phyloP scores from a whole-genome alignment of 2,113 vertebrate species.

The Stigmatopora argus region DNA sequence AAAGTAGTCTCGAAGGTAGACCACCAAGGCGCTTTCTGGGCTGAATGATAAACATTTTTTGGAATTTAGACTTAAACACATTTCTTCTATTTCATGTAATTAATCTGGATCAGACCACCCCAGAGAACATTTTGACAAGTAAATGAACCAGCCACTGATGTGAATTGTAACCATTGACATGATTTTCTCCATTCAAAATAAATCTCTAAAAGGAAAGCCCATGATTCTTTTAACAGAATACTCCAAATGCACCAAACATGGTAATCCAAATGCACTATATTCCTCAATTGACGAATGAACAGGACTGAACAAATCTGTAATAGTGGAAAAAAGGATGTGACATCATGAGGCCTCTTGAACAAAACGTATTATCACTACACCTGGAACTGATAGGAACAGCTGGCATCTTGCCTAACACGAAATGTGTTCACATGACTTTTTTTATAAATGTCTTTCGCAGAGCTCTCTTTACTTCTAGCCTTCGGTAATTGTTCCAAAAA shows the following conservation, averaged over 20 bases:
- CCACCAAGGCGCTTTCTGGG: not conserved
- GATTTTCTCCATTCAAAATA: not conserved
- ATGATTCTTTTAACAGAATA: not conserved
- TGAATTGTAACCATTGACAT: constrained; percentile 10
- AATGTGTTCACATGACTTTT: not conserved
- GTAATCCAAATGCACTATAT: constrained; percentile 3
- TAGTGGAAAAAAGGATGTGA: constrained; percentile 29
- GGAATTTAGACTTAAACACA: constrained; percentile 1
- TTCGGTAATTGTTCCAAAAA: constrained; percentile 23
- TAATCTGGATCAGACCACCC: constrained; percentile 21
- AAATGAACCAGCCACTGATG: not conserved
- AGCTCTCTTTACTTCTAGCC: constrained; percentile 20
- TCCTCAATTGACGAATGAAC: not conserved
- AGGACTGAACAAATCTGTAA: constrained; percentile 30
- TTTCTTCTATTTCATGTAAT: constrained; percentile 15
- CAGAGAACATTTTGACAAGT: not conserved
- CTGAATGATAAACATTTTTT: constrained; percentile 1
- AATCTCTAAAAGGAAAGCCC: not conserved
- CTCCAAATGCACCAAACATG: not conserved
- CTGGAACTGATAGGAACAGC: constrained; percentile 39
- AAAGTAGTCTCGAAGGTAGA: constrained; percentile 19
- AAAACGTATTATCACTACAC: constrained; percentile 30
- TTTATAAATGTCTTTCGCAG: constrained; percentile 3
- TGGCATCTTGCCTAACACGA: constrained; percentile 11
- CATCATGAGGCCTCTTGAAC: constrained; percentile 17